Evolutionary conservation across 2,888 invertebrate genomes (phyloP).

Genomic region (Dynastes grantii): DNA sequence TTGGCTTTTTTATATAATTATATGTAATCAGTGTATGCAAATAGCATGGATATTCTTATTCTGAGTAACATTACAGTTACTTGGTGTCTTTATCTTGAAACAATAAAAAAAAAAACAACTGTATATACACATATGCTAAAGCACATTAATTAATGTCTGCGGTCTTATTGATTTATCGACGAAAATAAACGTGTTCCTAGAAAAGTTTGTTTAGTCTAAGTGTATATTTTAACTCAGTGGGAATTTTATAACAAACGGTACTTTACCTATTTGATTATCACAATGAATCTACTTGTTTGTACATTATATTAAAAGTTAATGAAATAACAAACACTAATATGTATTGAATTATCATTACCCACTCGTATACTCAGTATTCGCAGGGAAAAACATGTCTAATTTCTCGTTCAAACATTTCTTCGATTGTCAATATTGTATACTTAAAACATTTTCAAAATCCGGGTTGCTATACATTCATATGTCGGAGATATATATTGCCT

Average conservation of each 20-base stretch:
- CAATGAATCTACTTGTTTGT: constrained; percentile 7
- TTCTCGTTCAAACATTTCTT: too few relatives aligned
- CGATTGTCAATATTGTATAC: too few relatives aligned
- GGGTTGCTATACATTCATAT: too few relatives aligned
- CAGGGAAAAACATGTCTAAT: too few relatives aligned
- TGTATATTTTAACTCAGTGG: constrained; percentile 16
- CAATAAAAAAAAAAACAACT: not conserved
- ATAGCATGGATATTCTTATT: too few relatives aligned
- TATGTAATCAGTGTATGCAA: too few relatives aligned
- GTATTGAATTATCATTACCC: too few relatives aligned
- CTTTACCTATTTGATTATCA: constrained; percentile 38
- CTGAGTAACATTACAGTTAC: not conserved
- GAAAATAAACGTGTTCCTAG: constrained; percentile 15
- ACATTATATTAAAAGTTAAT: not conserved
- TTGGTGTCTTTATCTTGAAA: not conserved
- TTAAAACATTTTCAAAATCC: too few relatives aligned
- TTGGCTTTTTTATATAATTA: too few relatives aligned
- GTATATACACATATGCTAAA: not conserved
- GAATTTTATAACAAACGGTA: constrained; percentile 32
- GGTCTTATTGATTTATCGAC: constrained; percentile 8
- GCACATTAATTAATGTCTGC: constrained; percentile 3
- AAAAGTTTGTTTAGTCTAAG: constrained; percentile 19
- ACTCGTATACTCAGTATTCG: too few relatives aligned
- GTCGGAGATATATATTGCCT: too few relatives aligned
- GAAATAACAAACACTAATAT: not conserved